Evolutionary conservation across 2,888 invertebrate genomes (phyloP).

Genomic region (Orthosia cruda): DNA sequence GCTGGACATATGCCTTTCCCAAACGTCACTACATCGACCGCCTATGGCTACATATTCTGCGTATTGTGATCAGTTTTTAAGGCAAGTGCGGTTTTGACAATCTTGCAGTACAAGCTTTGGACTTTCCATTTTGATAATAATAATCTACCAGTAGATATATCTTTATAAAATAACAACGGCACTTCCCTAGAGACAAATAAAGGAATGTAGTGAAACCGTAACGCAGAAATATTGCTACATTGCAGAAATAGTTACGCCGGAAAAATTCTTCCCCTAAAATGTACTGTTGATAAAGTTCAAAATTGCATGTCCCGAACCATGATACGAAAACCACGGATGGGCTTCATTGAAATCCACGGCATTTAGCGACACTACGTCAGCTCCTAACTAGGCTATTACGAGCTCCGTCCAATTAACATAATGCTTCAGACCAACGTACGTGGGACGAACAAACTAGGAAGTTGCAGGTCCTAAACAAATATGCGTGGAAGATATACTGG

Average conservation of each 20-base stretch:
- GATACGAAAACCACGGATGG: not conserved
- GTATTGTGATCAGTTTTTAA: too few relatives aligned
- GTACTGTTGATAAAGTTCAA: not conserved
- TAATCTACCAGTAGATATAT: constrained; percentile 6
- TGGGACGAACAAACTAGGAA: constrained; percentile 56
- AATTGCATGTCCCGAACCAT: not conserved
- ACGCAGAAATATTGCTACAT: constrained; percentile 26
- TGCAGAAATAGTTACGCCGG: not conserved
- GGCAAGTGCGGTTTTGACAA: not conserved
- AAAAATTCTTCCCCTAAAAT: not conserved
- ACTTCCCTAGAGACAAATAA: constrained; percentile 20
- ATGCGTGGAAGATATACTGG: constrained; percentile 46
- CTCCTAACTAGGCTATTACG: constrained; percentile 44
- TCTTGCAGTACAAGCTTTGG: not conserved
- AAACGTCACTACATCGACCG: too few relatives aligned
- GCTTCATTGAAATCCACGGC: constrained; percentile 23
- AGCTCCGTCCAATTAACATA: constrained; percentile 64
- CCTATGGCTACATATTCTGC: too few relatives aligned
- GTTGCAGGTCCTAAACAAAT: constrained; percentile 67
- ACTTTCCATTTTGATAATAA: constrained; percentile 5
- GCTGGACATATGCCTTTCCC: too few relatives aligned
- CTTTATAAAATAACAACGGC: constrained; percentile 7
- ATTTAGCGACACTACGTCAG: constrained; percentile 40
- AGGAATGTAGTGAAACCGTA: constrained; percentile 27
- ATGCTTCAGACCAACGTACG: constrained; percentile 58